Conservation (phyloP, 2,113 vertebrate species). For the Petaurus breviceps region DNA sequence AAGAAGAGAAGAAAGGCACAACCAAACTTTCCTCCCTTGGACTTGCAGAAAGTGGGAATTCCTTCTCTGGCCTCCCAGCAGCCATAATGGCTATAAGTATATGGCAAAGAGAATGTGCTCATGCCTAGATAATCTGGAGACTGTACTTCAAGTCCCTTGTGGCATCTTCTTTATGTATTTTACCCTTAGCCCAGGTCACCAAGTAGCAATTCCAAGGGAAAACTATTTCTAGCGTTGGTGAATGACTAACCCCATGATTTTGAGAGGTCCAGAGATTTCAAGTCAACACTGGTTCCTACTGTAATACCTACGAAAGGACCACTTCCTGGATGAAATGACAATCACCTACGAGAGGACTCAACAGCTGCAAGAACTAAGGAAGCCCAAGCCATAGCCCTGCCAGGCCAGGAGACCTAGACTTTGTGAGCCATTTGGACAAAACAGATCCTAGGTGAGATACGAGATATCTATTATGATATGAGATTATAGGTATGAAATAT, state of each 20-base stretch:
- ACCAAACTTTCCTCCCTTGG: not conserved
- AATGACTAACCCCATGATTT: not conserved
- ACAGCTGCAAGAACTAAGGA: not conserved
- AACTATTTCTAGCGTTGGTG: not conserved
- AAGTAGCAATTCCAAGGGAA: not conserved
- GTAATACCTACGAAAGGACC: not conserved
- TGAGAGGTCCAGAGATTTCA: not conserved
- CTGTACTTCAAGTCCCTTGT: not conserved
- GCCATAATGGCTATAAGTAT: not conserved
- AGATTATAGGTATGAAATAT: no score
- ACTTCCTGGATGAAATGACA: not conserved
- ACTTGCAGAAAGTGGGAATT: not conserved
- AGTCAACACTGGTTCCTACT: not conserved
- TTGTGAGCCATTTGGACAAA: not conserved
- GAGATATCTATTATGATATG: not conserved
- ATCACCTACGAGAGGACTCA: not conserved
- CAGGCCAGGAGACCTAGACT: not conserved
- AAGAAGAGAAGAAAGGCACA: not conserved
- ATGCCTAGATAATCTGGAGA: not conserved
- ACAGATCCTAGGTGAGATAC: not conserved
- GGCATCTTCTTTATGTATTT: not conserved
- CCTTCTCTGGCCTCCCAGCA: not conserved
- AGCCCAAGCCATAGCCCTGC: not conserved
- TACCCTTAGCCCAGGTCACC: not conserved
- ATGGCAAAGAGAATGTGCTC: not conserved